phyloP scores from a whole-genome alignment of 2,797 vertebrate genomes.

The Bradypodion pumilum region DNA sequence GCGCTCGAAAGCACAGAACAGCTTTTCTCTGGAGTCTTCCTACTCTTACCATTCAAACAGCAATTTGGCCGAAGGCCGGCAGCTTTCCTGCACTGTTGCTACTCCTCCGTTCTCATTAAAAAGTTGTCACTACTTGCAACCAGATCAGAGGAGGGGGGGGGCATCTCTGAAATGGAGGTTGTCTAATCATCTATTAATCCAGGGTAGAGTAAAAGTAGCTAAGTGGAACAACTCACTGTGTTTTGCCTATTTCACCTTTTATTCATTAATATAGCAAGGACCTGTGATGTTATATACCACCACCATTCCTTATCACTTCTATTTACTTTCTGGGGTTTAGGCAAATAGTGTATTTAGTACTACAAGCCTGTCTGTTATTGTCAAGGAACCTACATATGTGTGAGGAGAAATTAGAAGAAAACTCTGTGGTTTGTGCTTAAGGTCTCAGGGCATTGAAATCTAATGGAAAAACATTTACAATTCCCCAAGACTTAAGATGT shows the following conservation, averaged over 20 bases:
- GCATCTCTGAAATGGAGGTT: background rate
- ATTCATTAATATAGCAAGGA: constrained; percentile 17
- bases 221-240: background rate
- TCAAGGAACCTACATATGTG: background rate
- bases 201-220: background rate
- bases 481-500: no score
- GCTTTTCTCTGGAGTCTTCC: constrained; percentile 22
- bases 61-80: background rate
- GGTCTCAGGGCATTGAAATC: no score
- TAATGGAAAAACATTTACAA: no score
- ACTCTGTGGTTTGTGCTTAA: no score
- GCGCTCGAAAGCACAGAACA: constrained; percentile 12
- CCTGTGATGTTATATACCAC: background rate
- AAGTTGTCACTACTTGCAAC: constrained; percentile 21
- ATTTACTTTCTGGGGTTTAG: constrained; percentile 46
- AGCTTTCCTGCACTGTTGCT: background rate
- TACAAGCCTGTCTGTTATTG: constrained; percentile 11
- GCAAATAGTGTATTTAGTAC: background rate
- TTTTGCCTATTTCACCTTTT: background rate
- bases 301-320: constrained; percentile 6
- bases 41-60: background rate
- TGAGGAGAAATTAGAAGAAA: no score
- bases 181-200: constrained; percentile 8
- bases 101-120: constrained; percentile 20
- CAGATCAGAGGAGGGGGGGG: background rate